Evolutionary conservation across 2,113 vertebrate species (phyloP).

Genomic region (Lanius ludovicianus): DNA sequence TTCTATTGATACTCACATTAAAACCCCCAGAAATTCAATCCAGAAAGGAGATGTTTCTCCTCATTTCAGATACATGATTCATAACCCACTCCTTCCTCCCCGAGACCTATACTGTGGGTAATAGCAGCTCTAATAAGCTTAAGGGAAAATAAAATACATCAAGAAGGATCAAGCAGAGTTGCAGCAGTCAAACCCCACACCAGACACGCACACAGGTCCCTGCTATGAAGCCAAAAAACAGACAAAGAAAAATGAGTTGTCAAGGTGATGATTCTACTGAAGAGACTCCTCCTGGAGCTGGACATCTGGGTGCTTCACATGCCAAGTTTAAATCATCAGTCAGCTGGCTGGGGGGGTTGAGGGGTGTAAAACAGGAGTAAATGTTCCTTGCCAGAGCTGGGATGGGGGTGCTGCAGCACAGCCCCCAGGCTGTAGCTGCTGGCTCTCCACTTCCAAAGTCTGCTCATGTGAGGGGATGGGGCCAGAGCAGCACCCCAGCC

Average conservation of each 20-base stretch:
- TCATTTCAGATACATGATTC: not conserved
- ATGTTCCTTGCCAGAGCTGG: not conserved
- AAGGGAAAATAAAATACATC: conserved; percentile 21
- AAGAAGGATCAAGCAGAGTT: conserved; percentile 33
- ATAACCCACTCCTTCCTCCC: not conserved
- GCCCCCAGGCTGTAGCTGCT: not conserved
- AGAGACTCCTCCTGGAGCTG: conserved; percentile 63
- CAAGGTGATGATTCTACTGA: conserved; percentile 52
- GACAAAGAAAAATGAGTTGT: conserved; percentile 68
- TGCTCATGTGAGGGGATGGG: not conserved
- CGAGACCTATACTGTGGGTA: not conserved
- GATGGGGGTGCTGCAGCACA: not conserved
- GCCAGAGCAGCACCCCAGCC: not conserved
- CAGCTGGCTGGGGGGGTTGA: not conserved
- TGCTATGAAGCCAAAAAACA: conserved; percentile 58
- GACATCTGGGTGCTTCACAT: conserved; percentile 66
- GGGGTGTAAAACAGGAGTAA: not conserved
- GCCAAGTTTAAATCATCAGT: conserved; percentile 53
- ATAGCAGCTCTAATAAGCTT: not conserved
- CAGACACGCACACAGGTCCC: conserved; percentile 11
- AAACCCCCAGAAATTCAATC: not conserved
- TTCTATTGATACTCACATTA: not conserved
- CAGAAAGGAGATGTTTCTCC: not conserved
- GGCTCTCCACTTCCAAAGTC: not conserved
- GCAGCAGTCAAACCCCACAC: conserved; percentile 24